phyloP scores from a whole-genome alignment of 2,888 invertebrate genomes.

The Drosophila suboccidentalis region DNA sequence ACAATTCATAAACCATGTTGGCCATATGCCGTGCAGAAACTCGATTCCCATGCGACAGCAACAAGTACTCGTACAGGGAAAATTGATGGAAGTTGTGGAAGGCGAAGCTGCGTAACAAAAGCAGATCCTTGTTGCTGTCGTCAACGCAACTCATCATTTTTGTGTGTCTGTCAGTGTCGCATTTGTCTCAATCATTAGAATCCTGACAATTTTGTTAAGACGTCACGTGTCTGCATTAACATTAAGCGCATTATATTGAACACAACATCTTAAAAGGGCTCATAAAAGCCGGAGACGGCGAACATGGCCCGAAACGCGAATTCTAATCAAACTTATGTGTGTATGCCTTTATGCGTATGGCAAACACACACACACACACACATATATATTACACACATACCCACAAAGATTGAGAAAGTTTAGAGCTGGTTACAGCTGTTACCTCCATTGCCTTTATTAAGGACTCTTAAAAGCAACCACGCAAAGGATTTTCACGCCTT shows the following conservation, averaged over 20 bases:
- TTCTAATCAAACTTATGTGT: conserved; percentile 49
- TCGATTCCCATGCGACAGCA: conserved; percentile 34
- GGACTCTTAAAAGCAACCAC: conserved; percentile 2
- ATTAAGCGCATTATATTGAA: conserved; percentile 41
- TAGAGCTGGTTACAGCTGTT: conserved; percentile 40
- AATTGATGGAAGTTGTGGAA: neutral
- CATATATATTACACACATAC: neutral
- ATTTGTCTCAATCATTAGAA: conserved; percentile 59
- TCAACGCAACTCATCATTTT: neutral
- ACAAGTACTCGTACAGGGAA: neutral
- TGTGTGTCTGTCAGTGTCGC: conserved; percentile 1
- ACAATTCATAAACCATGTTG: conserved; percentile 44
- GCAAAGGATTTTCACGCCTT: conserved; percentile 8
- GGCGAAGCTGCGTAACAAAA: neutral
- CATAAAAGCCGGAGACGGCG: neutral
- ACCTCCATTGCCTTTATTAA: conserved; percentile 5
- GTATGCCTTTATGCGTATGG: conserved; percentile 18
- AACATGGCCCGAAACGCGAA: conserved; percentile 9
- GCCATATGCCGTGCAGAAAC: conserved; percentile 13
- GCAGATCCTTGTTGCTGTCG: conserved; percentile 11
- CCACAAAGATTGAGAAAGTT: neutral
- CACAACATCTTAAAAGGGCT: conserved; percentile 29
- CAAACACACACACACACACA: neutral
- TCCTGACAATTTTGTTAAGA: conserved; percentile 39
- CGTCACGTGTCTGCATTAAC: conserved; percentile 60